Evolutionary conservation across 2,797 vertebrate species (phyloP).

Genomic region (Anguilla pacifica): DNA sequence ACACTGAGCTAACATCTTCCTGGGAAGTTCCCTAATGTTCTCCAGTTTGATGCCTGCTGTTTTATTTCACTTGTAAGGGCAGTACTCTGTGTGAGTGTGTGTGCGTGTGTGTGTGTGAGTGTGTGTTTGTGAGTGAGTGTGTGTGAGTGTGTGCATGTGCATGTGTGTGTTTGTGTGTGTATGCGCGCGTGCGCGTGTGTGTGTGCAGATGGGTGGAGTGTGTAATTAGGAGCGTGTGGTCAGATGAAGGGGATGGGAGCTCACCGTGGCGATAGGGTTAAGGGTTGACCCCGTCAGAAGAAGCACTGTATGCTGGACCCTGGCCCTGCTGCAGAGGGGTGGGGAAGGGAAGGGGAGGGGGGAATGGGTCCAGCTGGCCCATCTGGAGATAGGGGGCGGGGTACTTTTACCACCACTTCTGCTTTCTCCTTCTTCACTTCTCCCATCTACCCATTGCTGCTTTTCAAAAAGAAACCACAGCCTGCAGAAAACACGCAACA

Average conservation of each 20-base stretch:
- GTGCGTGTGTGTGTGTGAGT: neutral
- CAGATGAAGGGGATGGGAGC: constrained; percentile 7
- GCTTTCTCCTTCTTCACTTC: constrained; percentile 52
- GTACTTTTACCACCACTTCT: constrained; percentile 45
- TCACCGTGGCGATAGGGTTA: constrained; percentile 6
- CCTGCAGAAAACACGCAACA: neutral
- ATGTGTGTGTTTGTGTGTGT: constrained; percentile 24
- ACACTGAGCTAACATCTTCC: neutral
- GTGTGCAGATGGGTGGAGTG: neutral
- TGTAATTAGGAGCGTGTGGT: neutral
- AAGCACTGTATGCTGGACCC: constrained; percentile 57
- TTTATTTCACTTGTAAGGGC: neutral
- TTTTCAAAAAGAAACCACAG: constrained; percentile 27
- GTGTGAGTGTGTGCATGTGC: constrained; percentile 20
- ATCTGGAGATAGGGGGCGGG: constrained; percentile 47
- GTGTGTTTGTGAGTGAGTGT: too few species aligned
- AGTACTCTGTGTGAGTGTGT: constrained; percentile 32
- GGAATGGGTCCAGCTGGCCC: constrained; percentile 75
- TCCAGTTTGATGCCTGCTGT: neutral
- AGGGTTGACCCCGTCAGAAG: constrained; percentile 53
- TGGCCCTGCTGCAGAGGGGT: constrained; percentile 36
- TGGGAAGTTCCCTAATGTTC: neutral
- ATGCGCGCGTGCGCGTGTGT: neutral
- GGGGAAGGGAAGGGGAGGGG: constrained; percentile 56
- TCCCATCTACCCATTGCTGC: constrained; percentile 30